Evolutionary conservation across 2,888 invertebrate genomes (phyloP).

Genomic region (Amiota minor): DNA sequence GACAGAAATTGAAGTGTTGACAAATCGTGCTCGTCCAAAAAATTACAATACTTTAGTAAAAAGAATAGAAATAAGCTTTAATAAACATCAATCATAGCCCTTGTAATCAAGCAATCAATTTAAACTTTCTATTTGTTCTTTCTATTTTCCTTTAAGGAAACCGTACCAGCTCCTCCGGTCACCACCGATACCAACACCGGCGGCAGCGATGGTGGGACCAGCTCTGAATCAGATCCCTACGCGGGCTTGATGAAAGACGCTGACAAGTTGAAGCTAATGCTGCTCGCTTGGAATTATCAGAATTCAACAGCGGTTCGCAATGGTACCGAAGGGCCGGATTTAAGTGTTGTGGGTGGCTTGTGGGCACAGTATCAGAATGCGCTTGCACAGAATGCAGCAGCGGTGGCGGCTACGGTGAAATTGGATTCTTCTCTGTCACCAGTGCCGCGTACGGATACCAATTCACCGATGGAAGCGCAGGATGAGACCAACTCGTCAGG

Average conservation of each 20-base stretch:
- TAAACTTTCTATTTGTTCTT: not conserved
- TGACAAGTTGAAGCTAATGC: slow-evolving; percentile 90
- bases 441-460: slow-evolving; percentile 77
- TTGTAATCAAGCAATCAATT: not conserved
- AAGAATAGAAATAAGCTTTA: slow-evolving; percentile 1
- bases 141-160: slow-evolving; percentile 57
- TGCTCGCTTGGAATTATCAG: slow-evolving; percentile 91
- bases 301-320: slow-evolving; percentile 82
- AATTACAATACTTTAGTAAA: not conserved
- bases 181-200: slow-evolving; percentile 62
- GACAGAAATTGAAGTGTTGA: slow-evolving; percentile 29
- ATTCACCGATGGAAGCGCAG: slow-evolving; percentile 76
- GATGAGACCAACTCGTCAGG: slow-evolving; percentile 93
- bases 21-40: slow-evolving; percentile 20
- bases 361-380: slow-evolving; percentile 91
- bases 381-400: slow-evolving; percentile 80
- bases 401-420: slow-evolving; percentile 72
- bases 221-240: slow-evolving; percentile 69
- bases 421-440: slow-evolving; percentile 73
- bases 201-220: slow-evolving; percentile 47
- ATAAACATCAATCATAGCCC: slow-evolving; percentile 24
- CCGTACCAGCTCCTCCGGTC: slow-evolving; percentile 67
- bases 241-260: slow-evolving; percentile 82
- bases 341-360: slow-evolving; percentile 80
- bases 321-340: slow-evolving; percentile 74